phyloP scores from a whole-genome alignment of 2,113 vertebrate genomes.

The Labeo rohita region DNA sequence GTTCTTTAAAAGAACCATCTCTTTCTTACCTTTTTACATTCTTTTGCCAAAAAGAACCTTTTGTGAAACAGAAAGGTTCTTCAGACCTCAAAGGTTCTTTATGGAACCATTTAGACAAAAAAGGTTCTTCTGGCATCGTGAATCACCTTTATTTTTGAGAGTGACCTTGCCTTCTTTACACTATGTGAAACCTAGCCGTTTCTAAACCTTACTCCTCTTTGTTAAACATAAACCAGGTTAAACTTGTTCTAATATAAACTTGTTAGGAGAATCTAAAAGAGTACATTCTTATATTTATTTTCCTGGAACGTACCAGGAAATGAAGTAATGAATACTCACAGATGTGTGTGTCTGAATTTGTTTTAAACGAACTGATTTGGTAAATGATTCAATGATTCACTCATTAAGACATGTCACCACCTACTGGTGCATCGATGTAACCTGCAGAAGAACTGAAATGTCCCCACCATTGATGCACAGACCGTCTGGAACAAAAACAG shows the following conservation, averaged over 20 bases:
- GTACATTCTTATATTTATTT: background rate
- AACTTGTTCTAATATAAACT: slow-evolving; percentile 29
- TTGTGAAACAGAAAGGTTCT: too few relatives aligned
- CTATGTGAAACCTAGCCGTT: background rate
- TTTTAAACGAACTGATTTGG: background rate
- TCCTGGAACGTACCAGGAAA: background rate
- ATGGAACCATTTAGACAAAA: too few relatives aligned
- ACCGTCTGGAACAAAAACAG: background rate
- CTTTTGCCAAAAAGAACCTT: too few relatives aligned
- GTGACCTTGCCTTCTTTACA: background rate
- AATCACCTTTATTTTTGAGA: too few relatives aligned
- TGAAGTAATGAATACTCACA: background rate
- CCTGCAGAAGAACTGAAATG: background rate
- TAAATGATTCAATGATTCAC: background rate
- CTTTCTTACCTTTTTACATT: too few relatives aligned
- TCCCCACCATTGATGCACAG: background rate
- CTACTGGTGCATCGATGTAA: background rate
- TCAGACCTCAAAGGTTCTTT: too few relatives aligned
- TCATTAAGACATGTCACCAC: background rate
- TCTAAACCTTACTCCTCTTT: slow-evolving; percentile 18
- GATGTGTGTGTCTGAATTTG: background rate
- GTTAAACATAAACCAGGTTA: slow-evolving; percentile 26
- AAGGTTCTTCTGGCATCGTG: too few relatives aligned
- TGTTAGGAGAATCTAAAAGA: background rate
- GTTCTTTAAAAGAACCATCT: too few relatives aligned